Base-by-base conservation (phyloP, 2,888 invertebrate genomes). In the Dasypolia templi region DNA sequence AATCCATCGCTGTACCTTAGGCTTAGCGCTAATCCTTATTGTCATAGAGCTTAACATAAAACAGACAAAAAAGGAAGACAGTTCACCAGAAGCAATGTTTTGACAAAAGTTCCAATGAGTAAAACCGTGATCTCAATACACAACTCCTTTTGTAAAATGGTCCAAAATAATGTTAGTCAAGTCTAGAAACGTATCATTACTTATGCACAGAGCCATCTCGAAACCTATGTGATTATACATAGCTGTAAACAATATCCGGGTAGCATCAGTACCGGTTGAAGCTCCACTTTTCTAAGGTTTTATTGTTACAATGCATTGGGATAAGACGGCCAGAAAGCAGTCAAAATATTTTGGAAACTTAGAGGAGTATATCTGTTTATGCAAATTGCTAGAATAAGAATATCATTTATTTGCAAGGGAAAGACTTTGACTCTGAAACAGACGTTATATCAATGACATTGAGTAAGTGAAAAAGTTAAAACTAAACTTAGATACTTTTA, bases 231-330 rank as follows among this genome's bases (percentile, higher is more conserved):
- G 72, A 77, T 69, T 69, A 73, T 69, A 51, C 35, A 26, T 71
- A 73, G 80, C 66, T 75, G 72, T 73, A 81, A 62, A 74, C 62
- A 51, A 67, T 77, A 79, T 85, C 86, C 84, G 82, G 71, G 83
- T 83, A 55, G 64, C 61, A 55, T 39, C 39, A 58, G 55, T 74
- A 75, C 79, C 68, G 75, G 66, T 82, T 66, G 58, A 59, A 66
- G 71, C 12, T 66, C 72, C 62, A 82, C 61, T 75, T 72, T 55
- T 46, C 32, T 42, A 4, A 19, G 66, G 32, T 66, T 82, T 66
- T 63, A 68, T 73, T 77, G 32, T 81, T 19, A 32, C 46, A 3
- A 26, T 59, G 22, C 6, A 51, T 39, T 70, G 5, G 3, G 12
- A 44, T 39, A 56, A 26, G n/a, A 17, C 49, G 11, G 22, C 4